Percentiles rank a stretch among this genome's conserved stretches.
These are phyloP conservation scores for Diplodus sargus DNA, from an alignment of 2,797 vertebrate species.

Conservation along the genomic window DNA sequence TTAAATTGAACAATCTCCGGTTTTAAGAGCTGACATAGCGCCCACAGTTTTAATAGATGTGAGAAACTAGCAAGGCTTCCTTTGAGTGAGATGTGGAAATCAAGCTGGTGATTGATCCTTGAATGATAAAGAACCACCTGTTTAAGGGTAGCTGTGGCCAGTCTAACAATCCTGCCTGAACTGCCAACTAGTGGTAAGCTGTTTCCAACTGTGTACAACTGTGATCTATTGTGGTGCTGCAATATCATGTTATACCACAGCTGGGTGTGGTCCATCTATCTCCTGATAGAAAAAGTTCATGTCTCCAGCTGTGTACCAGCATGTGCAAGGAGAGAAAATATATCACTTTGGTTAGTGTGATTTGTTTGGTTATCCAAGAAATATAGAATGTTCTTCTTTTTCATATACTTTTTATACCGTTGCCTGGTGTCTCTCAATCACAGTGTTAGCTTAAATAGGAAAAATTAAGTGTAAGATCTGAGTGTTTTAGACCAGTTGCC, in stretches of 20 bases:
- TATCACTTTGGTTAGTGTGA: background rate
- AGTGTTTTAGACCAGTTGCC: constrained; percentile 69
- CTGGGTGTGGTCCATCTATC: background rate
- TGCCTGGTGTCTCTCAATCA: background rate
- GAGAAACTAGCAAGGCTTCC: background rate
- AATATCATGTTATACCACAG: background rate
- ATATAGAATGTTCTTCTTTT: background rate
- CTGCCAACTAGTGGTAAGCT: constrained; percentile 1
- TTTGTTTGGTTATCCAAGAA: background rate
- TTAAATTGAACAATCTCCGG: background rate
- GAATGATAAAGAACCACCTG: background rate
- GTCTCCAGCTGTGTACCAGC: background rate
- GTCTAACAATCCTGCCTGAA: background rate
- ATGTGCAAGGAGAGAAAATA: background rate
- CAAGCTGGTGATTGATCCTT: background rate
- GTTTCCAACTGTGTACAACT: background rate
- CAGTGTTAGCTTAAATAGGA: constrained; percentile 6
- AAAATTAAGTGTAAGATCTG: constrained; percentile 35
- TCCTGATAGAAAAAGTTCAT: background rate
- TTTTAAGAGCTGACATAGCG: background rate
- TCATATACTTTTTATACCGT: background rate
- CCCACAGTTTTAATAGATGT: background rate
- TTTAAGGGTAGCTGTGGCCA: background rate
- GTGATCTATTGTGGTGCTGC: background rate
- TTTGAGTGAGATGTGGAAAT: background rate